phyloP scores from a whole-genome alignment of 2,113 vertebrate genomes.

The Oriolus oriolus region DNA sequence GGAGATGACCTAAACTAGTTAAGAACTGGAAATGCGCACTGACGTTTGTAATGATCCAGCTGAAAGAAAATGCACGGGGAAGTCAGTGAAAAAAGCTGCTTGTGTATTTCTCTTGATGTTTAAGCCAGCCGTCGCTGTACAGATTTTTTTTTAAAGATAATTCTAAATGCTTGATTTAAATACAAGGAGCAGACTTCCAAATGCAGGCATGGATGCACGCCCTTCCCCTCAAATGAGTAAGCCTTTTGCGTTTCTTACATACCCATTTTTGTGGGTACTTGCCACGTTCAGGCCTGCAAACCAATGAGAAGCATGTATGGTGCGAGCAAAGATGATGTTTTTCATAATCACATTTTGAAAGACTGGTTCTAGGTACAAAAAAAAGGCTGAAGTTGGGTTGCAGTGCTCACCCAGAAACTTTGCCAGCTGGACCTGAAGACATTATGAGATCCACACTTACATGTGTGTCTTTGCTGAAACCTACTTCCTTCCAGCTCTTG shows the following conservation, averaged over 20 bases:
- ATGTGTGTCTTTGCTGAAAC: not conserved
- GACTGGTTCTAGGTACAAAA: not conserved
- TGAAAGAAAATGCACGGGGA: not conserved
- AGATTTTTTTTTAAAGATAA: not conserved
- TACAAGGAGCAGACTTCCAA: not conserved
- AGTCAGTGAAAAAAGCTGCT: not conserved
- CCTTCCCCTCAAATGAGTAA: not conserved
- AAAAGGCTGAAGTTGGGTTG: not conserved
- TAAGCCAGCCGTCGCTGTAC: not conserved
- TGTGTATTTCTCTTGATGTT: not conserved
- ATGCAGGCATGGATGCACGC: not conserved
- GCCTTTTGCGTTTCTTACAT: not conserved
- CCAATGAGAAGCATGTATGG: fast-evolving
- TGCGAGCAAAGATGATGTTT: not conserved
- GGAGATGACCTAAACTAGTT: not conserved
- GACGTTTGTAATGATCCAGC: not conserved
- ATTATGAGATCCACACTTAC: not conserved
- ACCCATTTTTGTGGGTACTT: not conserved
- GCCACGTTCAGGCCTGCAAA: not conserved
- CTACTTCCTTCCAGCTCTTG: fast-evolving
- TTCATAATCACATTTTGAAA: not conserved
- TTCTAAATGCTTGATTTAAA: slow-evolving; percentile 16
- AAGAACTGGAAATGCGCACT: not conserved
- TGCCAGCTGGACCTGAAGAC: not conserved
- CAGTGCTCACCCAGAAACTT: not conserved